Base-by-base conservation (phyloP, 2,888 invertebrate species). In the Pyrochroa serraticornis region DNA sequence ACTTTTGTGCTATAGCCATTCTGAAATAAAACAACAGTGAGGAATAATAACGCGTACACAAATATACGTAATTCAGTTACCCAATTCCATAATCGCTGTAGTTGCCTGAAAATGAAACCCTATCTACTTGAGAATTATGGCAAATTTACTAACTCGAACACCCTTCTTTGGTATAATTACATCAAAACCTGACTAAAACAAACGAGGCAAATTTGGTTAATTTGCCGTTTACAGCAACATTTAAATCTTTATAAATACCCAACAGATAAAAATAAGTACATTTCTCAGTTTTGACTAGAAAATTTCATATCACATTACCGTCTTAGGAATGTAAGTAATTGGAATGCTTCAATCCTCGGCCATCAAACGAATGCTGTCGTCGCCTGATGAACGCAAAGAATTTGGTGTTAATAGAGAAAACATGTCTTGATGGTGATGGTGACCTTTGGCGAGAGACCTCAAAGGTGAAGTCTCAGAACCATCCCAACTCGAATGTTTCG, bases 311-410 rank as follows among this genome's bases (percentile, higher is more conserved):
- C 60, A 60, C 60, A 60, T 60, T 60, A 51, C 60, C 60, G 32
- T 38, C 0, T 35, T 55, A 60, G 60, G 60, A 60, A 60, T 60
- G 60, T 51, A 39, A 39, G 31, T 36, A 36, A 3, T 44, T 51
- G 60, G 60, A 60, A 60, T 60, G 55, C 6, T 55, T 73, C 67
- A 77, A 65, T 79, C 78, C 55, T 77, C 77, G 1, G 71, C 71
- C 82, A 83, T 82, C 48, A 83, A 73, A 62, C 80, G 80, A 60
- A 83, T 80, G 64, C 81, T 83, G 72, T 83, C 83, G 79, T 84
- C 84, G 50, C 82, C 82, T 34, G 84, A 75, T 8, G 83, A 80
- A 42, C 83, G 77, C 45, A 84, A 79, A 50, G 82, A 81, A 66
- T 79, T 81, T 52, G 83, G 81, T 53, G 83, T 82, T 64, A 84